Base-by-base conservation (phyloP, 1,140 invertebrate genomes). In the Solenopsis invicta region DNA sequence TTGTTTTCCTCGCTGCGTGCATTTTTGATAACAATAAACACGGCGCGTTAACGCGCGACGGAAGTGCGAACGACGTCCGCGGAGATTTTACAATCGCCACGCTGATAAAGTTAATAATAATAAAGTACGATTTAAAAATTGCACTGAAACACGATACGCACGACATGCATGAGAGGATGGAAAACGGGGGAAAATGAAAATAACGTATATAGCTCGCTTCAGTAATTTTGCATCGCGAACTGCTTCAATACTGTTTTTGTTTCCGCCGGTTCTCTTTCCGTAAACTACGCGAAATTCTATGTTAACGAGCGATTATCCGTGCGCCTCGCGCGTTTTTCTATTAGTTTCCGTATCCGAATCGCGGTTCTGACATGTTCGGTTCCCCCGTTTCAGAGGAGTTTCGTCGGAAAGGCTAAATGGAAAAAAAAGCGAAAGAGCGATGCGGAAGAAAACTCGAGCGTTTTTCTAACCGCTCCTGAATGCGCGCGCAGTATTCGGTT, bases 101-200 rank as follows among this genome's bases (percentile, higher is more conserved):
- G 67, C 74, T 74, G 54, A 82, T 84, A 62, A 84, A 84, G 41
- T 84, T 84, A 84, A 84, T 84, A 84, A 84, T 62, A 84, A 84
- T 84, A 84, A 74, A 74, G 29, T 61, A 61, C 54, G 16, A 75
- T 61, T 56, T 74, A 74, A 84, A 84, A 74, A 74, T 18, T 59
- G 66, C 21, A 24, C 50, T 9, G 13, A 8, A 12, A 16, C 34
- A 6, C 6, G 56, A 61, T 6, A 29, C 29, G 29, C 29, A 29
- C 29, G 29, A 29, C n/a, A n/a, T 29, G 34, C 45, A 29, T 12
- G 64, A n/a, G 2, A 34, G 3, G 56, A 21, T 48, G 37, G 64
- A 45, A 18, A 50, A 9, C 48, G 34, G 13, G 29, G 29, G 50
- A 71, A 61, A 82, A 74, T 81, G 78, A 10, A 81, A 71, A 59